Conservation (phyloP, 2,113 vertebrate genomes). For the Larimichthys crocea region DNA sequence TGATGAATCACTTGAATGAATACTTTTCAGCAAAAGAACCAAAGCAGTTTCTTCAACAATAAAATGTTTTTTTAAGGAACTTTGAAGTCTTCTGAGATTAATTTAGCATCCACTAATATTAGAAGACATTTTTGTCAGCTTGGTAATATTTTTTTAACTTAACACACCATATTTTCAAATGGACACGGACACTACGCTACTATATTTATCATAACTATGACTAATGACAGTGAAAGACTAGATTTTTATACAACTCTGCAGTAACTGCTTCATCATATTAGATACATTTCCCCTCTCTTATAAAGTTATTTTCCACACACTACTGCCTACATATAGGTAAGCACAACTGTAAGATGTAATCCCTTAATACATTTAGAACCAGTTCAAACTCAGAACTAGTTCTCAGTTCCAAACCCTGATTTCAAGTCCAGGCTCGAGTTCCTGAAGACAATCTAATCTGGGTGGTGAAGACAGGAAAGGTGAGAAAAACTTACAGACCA, state of each 20-base stretch:
- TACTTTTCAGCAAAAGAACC: background rate
- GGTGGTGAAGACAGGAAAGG: background rate
- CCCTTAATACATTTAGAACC: background rate
- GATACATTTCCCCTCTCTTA: background rate
- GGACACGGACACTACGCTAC: too few relatives aligned
- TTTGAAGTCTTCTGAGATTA: background rate
- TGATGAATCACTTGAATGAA: constrained; percentile 28
- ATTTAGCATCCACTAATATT: background rate
- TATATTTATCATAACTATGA: background rate
- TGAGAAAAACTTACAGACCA: background rate
- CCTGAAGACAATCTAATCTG: constrained; percentile 1
- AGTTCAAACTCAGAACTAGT: constrained; percentile 1
- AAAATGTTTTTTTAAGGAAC: background rate
- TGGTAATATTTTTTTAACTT: background rate
- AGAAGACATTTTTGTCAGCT: background rate
- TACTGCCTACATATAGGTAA: background rate
- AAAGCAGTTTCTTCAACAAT: background rate
- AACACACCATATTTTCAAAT: background rate
- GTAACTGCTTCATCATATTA: too few relatives aligned
- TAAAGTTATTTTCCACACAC: background rate
- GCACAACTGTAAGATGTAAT: background rate
- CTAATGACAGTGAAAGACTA: background rate
- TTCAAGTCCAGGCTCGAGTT: constrained; percentile 7
- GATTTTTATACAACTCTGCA: background rate
- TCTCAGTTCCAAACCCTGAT: constrained; percentile 1